Base-by-base conservation (phyloP, 92 coral and sea anemone species). In the Paragorgia papillata region DNA sequence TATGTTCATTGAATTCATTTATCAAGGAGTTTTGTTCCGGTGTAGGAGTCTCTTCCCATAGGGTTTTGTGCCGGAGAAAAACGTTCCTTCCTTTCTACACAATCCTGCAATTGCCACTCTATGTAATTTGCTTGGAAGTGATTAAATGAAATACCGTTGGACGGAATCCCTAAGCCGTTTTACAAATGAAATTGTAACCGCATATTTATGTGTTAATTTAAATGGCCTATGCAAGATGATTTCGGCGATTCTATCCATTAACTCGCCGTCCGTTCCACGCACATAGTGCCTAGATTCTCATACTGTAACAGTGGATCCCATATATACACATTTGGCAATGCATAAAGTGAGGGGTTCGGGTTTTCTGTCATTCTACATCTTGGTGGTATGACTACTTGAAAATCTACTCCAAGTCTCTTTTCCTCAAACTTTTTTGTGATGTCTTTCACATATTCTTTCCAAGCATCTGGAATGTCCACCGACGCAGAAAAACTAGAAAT, bases 81-180 rank as follows among this genome's bases (percentile, higher is more conserved):
- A n/a, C 40, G 3, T 58, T 35, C 25, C 32, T 57, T 50, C 77
- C 55, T 46, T 67, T n/a, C n/a, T n/a, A n/a, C n/a, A n/a, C n/a
- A n/a, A n/a, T n/a, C 37, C 32, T 67, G 76, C 41, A 80, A 27
- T 29, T 80, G 84, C 20, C 31, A 20, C 57, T 80, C 79, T 34
- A 80, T 80, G 75, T 67, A 80, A 1, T 24, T 34, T 55, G 79
- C 44, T 59, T 80, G 84, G 12, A 80, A 68, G 14, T 66, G 58
- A 69, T 68, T 80, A 53, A 80, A 80, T 15, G 84, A 80, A 43
- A 67, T 28, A 26, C 84, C 84, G 31, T 67, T 31, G 40, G 84
- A 66, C 35, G 21, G 54, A 55, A 80, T 43, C 61, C 24, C 76
- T 31, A 17, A 68, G 60, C 60, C 49, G 68, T 48, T 56, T 67